phyloP scores from a whole-genome alignment of 2,888 invertebrate genomes.

The Ctenicera cuprea region DNA sequence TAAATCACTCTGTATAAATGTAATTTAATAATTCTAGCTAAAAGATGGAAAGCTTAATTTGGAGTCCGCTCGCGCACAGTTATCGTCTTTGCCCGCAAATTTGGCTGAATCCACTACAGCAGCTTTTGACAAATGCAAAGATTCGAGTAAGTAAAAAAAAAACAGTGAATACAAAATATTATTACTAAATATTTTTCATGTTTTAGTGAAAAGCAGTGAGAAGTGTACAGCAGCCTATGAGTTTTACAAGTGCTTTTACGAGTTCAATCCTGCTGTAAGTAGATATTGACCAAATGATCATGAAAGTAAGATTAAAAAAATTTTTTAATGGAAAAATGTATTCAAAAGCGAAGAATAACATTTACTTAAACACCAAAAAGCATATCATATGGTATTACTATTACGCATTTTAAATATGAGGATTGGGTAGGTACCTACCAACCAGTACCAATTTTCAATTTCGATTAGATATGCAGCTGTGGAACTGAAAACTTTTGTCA shows the following conservation, averaged over 20 bases:
- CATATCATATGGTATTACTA: too few relatives aligned
- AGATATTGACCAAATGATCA: neutral
- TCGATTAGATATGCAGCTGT: too few relatives aligned
- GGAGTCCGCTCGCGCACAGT: neutral
- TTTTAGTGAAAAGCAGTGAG: constrained; percentile 14
- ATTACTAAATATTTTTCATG: neutral
- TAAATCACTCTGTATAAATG: too few relatives aligned
- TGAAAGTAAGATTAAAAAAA: too few relatives aligned
- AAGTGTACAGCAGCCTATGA: constrained; percentile 23
- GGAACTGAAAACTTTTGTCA: too few relatives aligned
- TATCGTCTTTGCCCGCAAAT: neutral
- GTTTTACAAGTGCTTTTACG: constrained; percentile 28
- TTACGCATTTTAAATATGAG: too few relatives aligned
- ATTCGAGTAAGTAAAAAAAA: neutral
- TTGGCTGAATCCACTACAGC: neutral
- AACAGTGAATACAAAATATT: neutral
- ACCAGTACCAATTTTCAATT: too few relatives aligned
- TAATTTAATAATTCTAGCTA: constrained; percentile 7
- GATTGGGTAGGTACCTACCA: too few relatives aligned
- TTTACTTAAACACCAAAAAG: too few relatives aligned
- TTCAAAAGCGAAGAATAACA: too few relatives aligned
- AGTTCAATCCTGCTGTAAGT: constrained; percentile 17
- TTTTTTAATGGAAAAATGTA: too few relatives aligned
- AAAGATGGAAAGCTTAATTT: constrained; percentile 30
- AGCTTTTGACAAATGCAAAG: constrained; percentile 9